Base-by-base conservation (phyloP, 1,140 invertebrate species). In the Aphelinus atriplicis region DNA sequence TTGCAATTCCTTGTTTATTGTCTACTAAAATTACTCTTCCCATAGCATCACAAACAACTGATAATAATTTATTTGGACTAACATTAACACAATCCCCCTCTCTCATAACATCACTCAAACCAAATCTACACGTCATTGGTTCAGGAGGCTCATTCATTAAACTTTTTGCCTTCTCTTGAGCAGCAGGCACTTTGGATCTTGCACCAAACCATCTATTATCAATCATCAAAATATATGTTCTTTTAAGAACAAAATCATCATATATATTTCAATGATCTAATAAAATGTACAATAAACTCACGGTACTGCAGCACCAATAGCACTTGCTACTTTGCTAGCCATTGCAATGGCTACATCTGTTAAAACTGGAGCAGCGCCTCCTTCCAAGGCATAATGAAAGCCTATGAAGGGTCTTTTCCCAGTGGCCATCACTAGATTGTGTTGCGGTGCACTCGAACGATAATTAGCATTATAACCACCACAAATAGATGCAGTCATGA, bases 341-440 rank as follows among this genome's bases (percentile, higher is more conserved):
- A 98, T 93, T 75, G 94, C 95, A 83, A 94, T 93, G 1, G 96
- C 96, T 53, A 98, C 94, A 87, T 98, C 95, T 75, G 92, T 92
- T 61, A 95, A 90, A 50, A 92, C 90, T 57, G 92, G 92, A 50
- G 90, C 90, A 76, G 91, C 89, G 71, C 93, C 91, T 77, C 95
- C 96, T 91, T 98, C 96, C 51, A 96, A 88, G 46, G 95, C 95
- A 87, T 95, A 94, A 87, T 97, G 95, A 86, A 97, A 97, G 9
- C 94, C 95, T 77, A 96, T 80, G 86, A 92, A 98, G 2, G 97
- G 97, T 79, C 93, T 91, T 50, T 91, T 89, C 2, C 97, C 97
- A n/a, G 92, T 91, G 26, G 92, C 93, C 42, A 97, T 82, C 63
- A 97, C 93, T 51, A 96, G 88, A 73, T 92, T 92, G 71, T 93